Evolutionary conservation across 2,797 vertebrate species (phyloP).

Genomic region (Zalophus californianus): DNA sequence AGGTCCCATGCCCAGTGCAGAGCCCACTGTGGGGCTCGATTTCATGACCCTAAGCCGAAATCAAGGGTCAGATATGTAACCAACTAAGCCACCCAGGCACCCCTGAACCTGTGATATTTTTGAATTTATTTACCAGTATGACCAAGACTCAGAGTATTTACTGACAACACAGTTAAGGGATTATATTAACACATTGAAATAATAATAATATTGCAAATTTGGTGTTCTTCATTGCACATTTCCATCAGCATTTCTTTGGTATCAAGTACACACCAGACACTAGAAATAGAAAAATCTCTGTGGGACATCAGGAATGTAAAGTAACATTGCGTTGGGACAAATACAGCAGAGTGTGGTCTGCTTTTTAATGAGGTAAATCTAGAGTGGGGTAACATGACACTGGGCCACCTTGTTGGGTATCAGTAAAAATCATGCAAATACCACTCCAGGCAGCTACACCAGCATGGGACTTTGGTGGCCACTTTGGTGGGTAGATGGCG

Average conservation of each 20-base stretch:
- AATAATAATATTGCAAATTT: not conserved
- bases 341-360: not conserved
- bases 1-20: not conserved
- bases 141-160: not conserved
- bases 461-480: accelerated
- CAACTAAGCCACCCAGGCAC: not conserved
- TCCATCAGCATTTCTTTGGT: not conserved
- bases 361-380: not conserved
- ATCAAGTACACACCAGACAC: not conserved
- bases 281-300: slow-evolving; percentile 35
- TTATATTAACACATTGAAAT: slow-evolving; percentile 7
- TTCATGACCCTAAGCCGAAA: not conserved
- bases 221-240: not conserved
- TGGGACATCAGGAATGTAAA: not conserved
- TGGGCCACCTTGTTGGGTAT: not conserved
- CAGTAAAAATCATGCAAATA: not conserved
- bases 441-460: not conserved
- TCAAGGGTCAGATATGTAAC: not conserved
- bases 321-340: not conserved
- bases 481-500: not conserved
- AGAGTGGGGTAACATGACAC: not conserved
- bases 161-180: not conserved
- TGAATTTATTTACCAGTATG: not conserved
- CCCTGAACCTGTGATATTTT: not conserved
- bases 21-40: not conserved